Evolutionary conservation across 2,113 vertebrate genomes (phyloP).

Genomic region (Naja naja): DNA sequence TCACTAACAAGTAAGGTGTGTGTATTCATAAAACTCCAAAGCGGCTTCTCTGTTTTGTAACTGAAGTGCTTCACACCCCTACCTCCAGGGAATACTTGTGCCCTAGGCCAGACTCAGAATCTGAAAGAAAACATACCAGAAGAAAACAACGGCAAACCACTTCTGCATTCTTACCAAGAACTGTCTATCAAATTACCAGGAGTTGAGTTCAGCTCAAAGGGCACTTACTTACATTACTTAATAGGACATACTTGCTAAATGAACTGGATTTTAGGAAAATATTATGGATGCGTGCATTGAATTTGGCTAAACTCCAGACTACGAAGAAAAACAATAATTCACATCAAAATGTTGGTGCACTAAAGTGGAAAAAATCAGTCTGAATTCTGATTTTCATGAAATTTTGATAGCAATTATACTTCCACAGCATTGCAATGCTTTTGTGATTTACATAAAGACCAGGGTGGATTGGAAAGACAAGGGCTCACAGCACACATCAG

Average conservation of each 20-base stretch:
- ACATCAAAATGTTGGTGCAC: neutral
- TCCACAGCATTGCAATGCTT: neutral
- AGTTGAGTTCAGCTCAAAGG: neutral
- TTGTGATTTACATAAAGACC: neutral
- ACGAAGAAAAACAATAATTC: neutral
- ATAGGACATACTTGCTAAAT: neutral
- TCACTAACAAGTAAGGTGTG: neutral
- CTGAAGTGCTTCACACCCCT: neutral
- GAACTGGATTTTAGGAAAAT: neutral
- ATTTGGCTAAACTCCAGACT: neutral
- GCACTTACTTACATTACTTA: neutral
- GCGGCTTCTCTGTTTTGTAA: neutral
- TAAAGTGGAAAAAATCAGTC: neutral
- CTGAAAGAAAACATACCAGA: neutral
- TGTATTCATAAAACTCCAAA: neutral
- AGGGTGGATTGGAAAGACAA: neutral
- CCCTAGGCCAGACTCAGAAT: neutral
- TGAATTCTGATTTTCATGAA: neutral
- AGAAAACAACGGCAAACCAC: neutral
- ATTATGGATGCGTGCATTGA: neutral
- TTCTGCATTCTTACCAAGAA: neutral
- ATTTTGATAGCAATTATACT: neutral
- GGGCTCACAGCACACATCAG: neutral
- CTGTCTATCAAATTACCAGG: neutral
- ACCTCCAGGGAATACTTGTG: neutral